Evolutionary conservation across 1,140 invertebrate genomes (phyloP), one percentile per base, ranked within the genome.

Genomic region (Penaeus chinensis): DNA sequence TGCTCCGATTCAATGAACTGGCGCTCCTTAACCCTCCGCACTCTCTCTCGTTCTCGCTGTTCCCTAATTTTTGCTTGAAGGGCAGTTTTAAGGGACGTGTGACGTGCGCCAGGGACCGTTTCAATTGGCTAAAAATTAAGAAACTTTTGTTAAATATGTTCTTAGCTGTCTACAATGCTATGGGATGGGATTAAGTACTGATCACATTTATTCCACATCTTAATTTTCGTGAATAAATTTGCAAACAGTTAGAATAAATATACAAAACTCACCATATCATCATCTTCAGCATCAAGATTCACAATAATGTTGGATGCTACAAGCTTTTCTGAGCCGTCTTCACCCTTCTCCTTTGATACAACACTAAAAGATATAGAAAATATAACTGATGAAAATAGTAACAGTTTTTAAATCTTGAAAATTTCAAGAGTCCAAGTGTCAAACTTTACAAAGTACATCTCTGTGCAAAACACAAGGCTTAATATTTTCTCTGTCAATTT

Each of bases 1-100:
- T 89, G 63, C 24, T 89, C 88, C 22, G 82, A 76, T 47, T 89
- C 88, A 22, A 89, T 37, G 54, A 89, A 89, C 61, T 89, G 82
- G 13, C 82, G 85, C 60, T 89, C 88, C 20, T 85, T 80, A 2
- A 81, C 77, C 47, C 79, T 85, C 69, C 66, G 81, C 3, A 65
- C 24, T 27, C 83, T 54, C 10, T 65, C 76, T 22, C n/a, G 69
- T 24, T 85, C 88, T 22, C 88, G 77, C 69, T 89, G 77, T 66
- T 89, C 88, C 60, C 76, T 79, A 5, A 89, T 84, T n/a, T 65
- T 79, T 54, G 83, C 78, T 65, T 85, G 32, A 0, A 89, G 79
- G 47, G 88, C 69, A 20, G 66, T 78, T 78, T 89, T 89, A 13
- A 89, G 42, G 65, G 27, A 80, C 37, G 65, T 61, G 7, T 85